A percentile compares a stretch with the other conserved stretches of the same genome.
Conservation (phyloP, 2,888 invertebrate genomes). For the Sarcophaga caerulescens region DNA sequence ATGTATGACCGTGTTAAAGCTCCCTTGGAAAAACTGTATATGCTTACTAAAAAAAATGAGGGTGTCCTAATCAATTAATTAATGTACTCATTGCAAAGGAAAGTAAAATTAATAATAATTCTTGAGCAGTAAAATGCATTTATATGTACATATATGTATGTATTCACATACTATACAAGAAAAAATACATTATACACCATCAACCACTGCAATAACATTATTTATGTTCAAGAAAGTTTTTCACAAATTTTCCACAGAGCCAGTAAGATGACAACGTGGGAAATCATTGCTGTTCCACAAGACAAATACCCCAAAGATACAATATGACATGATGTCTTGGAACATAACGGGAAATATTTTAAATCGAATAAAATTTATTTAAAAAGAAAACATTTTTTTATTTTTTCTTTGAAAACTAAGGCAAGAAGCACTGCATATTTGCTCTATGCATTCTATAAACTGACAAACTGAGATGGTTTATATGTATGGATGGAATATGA, state of each 20-base stretch:
- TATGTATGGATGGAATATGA: background rate
- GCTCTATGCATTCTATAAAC: background rate
- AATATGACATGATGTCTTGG: conserved; percentile 62
- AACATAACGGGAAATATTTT: conserved; percentile 7
- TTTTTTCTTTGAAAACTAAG: background rate
- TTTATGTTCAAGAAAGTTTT: conserved; percentile 8
- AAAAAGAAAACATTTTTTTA: too few species aligned
- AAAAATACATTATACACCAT: too few species aligned
- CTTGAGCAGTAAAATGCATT: too few species aligned
- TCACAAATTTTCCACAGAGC: conserved; percentile 52
- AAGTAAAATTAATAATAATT: too few species aligned
- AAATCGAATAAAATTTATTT: conserved; percentile 11
- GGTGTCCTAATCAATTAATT: too few species aligned
- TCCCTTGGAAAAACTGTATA: too few species aligned
- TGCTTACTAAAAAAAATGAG: too few species aligned
- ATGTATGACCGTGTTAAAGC: too few species aligned
- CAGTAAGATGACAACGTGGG: conserved; percentile 71
- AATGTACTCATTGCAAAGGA: too few species aligned
- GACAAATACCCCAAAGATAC: conserved; percentile 69
- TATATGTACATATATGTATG: background rate
- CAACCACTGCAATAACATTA: too few species aligned
- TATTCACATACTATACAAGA: background rate
- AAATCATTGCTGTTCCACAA: conserved; percentile 71
- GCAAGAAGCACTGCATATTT: too few species aligned
- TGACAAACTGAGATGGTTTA: background rate